Percentiles rank a stretch among this genome's conserved stretches.
Evolutionary conservation across 2,888 invertebrate genomes (phyloP).

Genomic region (Noctua comes): DNA sequence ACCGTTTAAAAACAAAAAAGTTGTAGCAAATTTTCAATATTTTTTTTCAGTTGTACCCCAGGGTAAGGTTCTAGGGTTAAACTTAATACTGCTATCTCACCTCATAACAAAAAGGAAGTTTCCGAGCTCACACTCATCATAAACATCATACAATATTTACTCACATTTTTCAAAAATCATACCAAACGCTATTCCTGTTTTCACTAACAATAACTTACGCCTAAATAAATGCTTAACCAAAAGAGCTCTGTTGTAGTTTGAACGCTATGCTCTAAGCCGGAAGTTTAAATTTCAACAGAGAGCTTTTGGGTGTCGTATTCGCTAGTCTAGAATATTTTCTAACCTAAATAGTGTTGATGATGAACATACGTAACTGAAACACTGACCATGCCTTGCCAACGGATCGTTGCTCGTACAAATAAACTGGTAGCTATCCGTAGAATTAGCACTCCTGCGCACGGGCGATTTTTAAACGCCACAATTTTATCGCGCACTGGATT

Average conservation of each 20-base stretch:
- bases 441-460: neutral
- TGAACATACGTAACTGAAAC: conserved; percentile 29
- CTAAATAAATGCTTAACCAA: neutral
- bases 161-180: conserved; percentile 33
- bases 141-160: conserved; percentile 32
- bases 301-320: neutral
- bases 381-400: conserved; percentile 46
- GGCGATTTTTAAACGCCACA: neutral
- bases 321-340: conserved; percentile 39
- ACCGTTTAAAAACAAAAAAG: too few species aligned
- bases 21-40: too few species aligned
- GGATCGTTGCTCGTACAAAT: conserved; percentile 45
- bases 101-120: conserved; percentile 4
- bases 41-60: too few species aligned
- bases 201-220: neutral
- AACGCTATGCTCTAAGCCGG: neutral
- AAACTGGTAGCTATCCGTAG: conserved; percentile 30
- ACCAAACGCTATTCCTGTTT: conserved; percentile 1
- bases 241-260: neutral
- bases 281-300: neutral
- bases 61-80: too few species aligned
- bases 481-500: neutral
- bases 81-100: neutral
- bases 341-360: conserved; percentile 44
- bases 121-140: neutral